Percentiles rank a stretch among this genome's conserved stretches.
Evolutionary conservation across 2,888 invertebrate genomes (phyloP).

Genomic region (Pogonocherus hispidulus): DNA sequence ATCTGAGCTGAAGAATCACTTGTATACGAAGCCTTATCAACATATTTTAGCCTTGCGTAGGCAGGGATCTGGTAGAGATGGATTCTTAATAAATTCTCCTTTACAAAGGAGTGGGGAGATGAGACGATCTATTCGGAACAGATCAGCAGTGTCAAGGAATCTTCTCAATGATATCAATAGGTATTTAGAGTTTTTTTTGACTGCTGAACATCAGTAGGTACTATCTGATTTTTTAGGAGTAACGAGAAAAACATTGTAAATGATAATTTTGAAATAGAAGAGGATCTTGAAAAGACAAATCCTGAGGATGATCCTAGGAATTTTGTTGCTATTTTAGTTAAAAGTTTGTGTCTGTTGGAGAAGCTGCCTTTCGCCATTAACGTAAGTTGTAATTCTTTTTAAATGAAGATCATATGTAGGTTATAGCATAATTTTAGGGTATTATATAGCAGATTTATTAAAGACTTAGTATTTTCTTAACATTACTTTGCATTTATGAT

Average conservation of each 20-base stretch:
- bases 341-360: slow-evolving; percentile 86
- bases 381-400: slow-evolving; percentile 67
- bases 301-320: slow-evolving; percentile 76
- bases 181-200: too few species aligned
- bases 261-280: slow-evolving; percentile 69
- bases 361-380: slow-evolving; percentile 90
- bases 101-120: slow-evolving; percentile 74
- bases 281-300: slow-evolving; percentile 73
- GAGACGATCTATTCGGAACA: slow-evolving; percentile 72
- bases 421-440: too few species aligned
- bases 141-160: slow-evolving; percentile 71
- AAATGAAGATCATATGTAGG: too few species aligned
- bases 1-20: slow-evolving; percentile 79
- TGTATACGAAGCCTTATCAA: slow-evolving; percentile 73
- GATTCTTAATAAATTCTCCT: slow-evolving; percentile 67
- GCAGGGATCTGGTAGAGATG: slow-evolving; percentile 74
- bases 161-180: slow-evolving; percentile 67
- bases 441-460: too few species aligned
- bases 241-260: slow-evolving; percentile 55
- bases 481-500: too few species aligned
- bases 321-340: slow-evolving; percentile 85
- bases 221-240: slow-evolving; percentile 51
- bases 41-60: slow-evolving; percentile 70
- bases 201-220: too few species aligned
- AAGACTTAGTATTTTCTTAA: too few species aligned